phyloP scores from a whole-genome alignment of 1,140 invertebrate species.

The Drosophila truncata region DNA sequence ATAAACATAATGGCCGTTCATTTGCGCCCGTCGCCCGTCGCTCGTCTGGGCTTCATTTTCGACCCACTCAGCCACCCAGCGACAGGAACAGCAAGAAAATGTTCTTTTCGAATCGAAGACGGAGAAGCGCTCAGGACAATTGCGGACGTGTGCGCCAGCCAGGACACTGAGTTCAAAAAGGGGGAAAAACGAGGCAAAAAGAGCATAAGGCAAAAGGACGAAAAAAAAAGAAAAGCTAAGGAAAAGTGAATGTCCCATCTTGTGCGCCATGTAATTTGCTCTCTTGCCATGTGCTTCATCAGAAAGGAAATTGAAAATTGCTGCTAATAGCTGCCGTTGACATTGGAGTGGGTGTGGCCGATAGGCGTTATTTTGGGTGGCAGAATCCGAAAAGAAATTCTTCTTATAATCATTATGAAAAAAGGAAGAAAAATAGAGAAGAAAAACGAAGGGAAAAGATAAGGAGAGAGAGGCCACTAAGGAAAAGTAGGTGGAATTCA shows the following conservation, averaged over 20 bases:
- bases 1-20: constrained; percentile 82
- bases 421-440: constrained; percentile 25
- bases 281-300: constrained; percentile 85
- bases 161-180: constrained; percentile 38
- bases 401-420: constrained; percentile 75
- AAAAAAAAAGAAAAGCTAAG: constrained; percentile 23
- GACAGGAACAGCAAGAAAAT: constrained; percentile 69
- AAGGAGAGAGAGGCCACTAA: constrained; percentile 66
- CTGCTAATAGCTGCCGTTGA: constrained; percentile 70
- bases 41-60: constrained; percentile 22
- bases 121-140: constrained; percentile 69
- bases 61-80: constrained; percentile 37
- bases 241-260: constrained; percentile 61
- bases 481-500: constrained; percentile 79
- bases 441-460: constrained; percentile 5
- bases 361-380: constrained; percentile 43
- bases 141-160: constrained; percentile 67
- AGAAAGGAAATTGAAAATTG: constrained; percentile 85
- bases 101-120: constrained; percentile 65
- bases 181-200: constrained; percentile 9
- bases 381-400: constrained; percentile 51
- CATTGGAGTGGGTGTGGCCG: constrained; percentile 59
- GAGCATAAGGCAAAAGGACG: constrained; percentile 20
- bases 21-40: constrained; percentile 61
- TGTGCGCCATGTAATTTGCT: constrained; percentile 84